Percentiles rank a stretch among this genome's conserved stretches.
Conservation (phyloP, 2,888 invertebrate genomes). For the Nemotelus nigrinus region DNA sequence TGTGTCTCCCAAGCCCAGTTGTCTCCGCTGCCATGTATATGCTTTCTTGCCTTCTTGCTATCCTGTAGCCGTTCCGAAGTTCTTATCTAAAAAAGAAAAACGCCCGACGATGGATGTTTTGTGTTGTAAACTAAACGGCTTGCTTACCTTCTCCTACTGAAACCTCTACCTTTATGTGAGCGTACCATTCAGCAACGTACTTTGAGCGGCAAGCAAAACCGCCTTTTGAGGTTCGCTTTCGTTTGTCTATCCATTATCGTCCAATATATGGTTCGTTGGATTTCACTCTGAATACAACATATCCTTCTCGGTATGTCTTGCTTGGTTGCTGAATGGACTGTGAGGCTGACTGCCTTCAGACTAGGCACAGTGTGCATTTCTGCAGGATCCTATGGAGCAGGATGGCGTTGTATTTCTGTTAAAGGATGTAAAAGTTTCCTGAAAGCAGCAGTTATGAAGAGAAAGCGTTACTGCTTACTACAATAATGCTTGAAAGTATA, state of each 20-base stretch:
- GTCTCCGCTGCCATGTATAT: too few relatives aligned
- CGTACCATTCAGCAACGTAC: conserved; percentile 23
- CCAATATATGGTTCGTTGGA: conserved; percentile 33
- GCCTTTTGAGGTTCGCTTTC: conserved; percentile 18
- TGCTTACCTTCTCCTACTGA: conserved; percentile 17
- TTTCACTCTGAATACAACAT: conserved; percentile 17
- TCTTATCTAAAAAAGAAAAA: too few relatives aligned
- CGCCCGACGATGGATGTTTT: not conserved
- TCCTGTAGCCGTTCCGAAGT: too few relatives aligned
- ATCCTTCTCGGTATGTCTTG: not conserved
- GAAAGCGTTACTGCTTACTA: not conserved
- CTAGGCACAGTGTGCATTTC: too few relatives aligned
- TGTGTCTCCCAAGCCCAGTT: too few relatives aligned
- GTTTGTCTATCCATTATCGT: conserved; percentile 36
- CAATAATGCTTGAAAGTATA: conserved; percentile 10
- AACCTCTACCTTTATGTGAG: not conserved
- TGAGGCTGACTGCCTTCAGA: too few relatives aligned
- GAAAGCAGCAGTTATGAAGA: not conserved
- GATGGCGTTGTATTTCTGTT: too few relatives aligned
- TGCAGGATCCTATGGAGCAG: too few relatives aligned
- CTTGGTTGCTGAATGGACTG: not conserved
- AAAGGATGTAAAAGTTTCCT: too few relatives aligned
- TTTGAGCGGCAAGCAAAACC: conserved; percentile 20
- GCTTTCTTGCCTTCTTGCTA: too few relatives aligned
- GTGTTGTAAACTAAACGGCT: conserved; percentile 10